Percentiles rank a stretch among this genome's conserved stretches.
Conservation (phyloP, 2,888 invertebrate genomes). For the Caenorhabditis doughertyi region DNA sequence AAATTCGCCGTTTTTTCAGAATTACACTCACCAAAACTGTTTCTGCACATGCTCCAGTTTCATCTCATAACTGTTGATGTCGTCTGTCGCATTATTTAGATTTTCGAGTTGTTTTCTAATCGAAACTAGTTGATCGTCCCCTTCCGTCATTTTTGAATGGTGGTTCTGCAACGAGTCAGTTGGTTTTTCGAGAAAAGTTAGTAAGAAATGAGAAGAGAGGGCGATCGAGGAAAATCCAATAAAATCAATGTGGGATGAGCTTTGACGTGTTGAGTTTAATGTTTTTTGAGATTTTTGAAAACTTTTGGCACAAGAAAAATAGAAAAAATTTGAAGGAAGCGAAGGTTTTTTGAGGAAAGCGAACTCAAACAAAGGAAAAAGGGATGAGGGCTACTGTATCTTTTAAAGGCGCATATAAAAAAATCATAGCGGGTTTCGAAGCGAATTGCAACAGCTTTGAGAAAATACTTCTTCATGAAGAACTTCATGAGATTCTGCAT, state of each 20-base stretch:
- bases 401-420: not conserved
- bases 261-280: no score
- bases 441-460: not conserved
- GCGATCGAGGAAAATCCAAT: no score
- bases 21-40: constrained; percentile 43
- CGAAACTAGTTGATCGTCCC: constrained; percentile 46
- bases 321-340: no score
- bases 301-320: no score
- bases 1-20: not conserved
- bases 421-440: not conserved
- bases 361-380: not conserved
- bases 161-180: constrained; percentile 8
- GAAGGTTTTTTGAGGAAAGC: no score
- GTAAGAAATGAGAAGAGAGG: constrained; percentile 2
- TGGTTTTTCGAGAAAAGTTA: not conserved
- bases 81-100: constrained; percentile 59
- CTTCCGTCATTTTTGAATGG: constrained; percentile 41
- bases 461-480: no score
- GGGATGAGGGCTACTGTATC: not conserved
- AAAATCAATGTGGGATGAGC: no score
- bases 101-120: constrained; percentile 58
- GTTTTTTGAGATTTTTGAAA: no score
- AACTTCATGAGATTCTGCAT: no score
- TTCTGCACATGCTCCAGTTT: constrained; percentile 46
- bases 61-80: constrained; percentile 58